Percentiles rank a stretch among this genome's conserved stretches.
Evolutionary conservation across 2,797 vertebrate genomes (phyloP).

Genomic region (Coccyzus lansbergi): DNA sequence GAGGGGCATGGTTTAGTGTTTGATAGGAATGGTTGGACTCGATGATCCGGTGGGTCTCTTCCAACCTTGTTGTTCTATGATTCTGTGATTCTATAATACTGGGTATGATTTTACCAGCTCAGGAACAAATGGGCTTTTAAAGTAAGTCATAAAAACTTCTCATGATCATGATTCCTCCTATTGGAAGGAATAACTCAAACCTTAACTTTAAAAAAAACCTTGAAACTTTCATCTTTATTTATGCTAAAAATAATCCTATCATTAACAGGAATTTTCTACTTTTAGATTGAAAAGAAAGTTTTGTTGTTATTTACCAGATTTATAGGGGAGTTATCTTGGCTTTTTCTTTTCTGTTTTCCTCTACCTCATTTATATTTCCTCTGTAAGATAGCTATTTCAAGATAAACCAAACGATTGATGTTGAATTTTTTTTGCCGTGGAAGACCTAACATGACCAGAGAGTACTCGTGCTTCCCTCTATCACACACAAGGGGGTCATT

Average conservation of each 20-base stretch:
- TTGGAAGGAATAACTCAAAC: neutral
- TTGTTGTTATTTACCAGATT: neutral
- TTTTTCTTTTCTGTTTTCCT: neutral
- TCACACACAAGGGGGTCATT: accelerated
- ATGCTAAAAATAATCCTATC: neutral
- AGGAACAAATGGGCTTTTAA: neutral
- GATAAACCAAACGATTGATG: neutral
- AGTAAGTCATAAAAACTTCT: neutral
- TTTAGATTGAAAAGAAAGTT: neutral
- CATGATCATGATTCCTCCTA: neutral
- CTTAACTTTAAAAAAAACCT: neutral
- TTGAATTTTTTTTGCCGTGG: neutral
- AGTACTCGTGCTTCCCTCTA: neutral
- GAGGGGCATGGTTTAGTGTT: too few relatives aligned
- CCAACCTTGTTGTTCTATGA: too few relatives aligned
- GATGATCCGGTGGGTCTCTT: too few relatives aligned
- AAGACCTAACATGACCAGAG: neutral
- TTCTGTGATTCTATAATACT: too few relatives aligned
- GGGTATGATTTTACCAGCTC: neutral
- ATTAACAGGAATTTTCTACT: neutral
- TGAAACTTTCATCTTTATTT: neutral
- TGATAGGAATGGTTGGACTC: too few relatives aligned
- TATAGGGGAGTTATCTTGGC: neutral
- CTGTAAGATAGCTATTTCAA: neutral
- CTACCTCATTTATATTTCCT: neutral